Evolutionary conservation across 2,797 vertebrate genomes (phyloP), one percentile per base, ranked within the genome.

Genomic region (Leucoraja ocellata): DNA sequence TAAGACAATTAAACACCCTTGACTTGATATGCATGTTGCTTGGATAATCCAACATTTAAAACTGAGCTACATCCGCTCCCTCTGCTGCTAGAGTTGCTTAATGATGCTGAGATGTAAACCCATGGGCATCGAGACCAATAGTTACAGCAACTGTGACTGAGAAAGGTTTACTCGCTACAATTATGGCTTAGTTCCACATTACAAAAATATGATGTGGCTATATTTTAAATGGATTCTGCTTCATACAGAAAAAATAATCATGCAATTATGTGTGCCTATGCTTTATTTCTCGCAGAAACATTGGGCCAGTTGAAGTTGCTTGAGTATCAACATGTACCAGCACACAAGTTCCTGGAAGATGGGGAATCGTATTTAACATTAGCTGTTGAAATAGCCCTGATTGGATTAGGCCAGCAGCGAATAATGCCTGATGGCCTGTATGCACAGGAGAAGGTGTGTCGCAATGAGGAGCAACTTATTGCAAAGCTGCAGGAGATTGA

Each of bases 361-460:
- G 98, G 97, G 5, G 98, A 98, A 94, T 98, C 98, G 68, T 98
- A 98, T 4, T 94, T 97, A 95, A 97, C 97, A 0, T 96, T 99
- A 94, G 98, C 98, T 0, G 98, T 98, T 95, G 98, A 99, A 95
- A 98, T 97, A 14, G 98, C 98, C 9, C 94, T 99, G 94, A 97
- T 99, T 93, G 98, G 98, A 1, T 94, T 99, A 93, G 98, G 98
- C 36, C 98, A 99, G 96, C 98, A 99, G 94, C 96, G 98, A 93
- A 96, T 97, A 96, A 99, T 99, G 98, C 98, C 98, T 0, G 98
- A 99, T 58, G 98, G 98, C 94, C 97, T 99, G 9, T 99, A 99
- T 93, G 98, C 98, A 94, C 98, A 99, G 96, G 98, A 99, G 96
- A 99, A 99, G 93, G 97, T 99, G 95, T 98, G 98, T 95, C 98